Evolutionary conservation across 2,888 invertebrate species (phyloP).

Genomic region (Ctena decussata): DNA sequence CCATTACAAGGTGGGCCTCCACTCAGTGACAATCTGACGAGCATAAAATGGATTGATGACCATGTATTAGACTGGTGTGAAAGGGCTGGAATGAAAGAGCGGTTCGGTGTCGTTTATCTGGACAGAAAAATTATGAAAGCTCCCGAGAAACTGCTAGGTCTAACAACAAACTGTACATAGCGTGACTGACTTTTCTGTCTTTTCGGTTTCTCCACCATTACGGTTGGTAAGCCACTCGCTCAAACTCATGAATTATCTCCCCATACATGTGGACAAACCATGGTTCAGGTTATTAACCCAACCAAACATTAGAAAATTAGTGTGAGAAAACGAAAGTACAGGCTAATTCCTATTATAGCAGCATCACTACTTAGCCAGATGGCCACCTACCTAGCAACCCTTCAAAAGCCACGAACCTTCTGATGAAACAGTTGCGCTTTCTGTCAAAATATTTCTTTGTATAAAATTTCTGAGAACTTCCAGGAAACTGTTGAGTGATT

Average conservation of each 20-base stretch:
- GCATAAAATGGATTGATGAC: too few species aligned
- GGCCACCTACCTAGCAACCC: not conserved
- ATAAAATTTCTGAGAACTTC: constrained; percentile 4
- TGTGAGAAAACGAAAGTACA: too few species aligned
- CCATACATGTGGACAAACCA: too few species aligned
- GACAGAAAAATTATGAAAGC: not conserved
- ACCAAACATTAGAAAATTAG: too few species aligned
- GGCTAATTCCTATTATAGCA: too few species aligned
- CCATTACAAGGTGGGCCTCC: too few species aligned
- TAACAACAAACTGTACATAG: too few species aligned
- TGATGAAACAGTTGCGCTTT: not conserved
- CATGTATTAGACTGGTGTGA: not conserved
- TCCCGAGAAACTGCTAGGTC: not conserved
- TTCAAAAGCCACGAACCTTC: not conserved
- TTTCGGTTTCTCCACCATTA: not conserved
- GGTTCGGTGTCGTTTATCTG: not conserved
- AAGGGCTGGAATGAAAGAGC: not conserved
- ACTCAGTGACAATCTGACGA: too few species aligned
- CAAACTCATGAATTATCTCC: too few species aligned
- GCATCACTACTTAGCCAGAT: too few species aligned
- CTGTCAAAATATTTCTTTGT: constrained; percentile 4
- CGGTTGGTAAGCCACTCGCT: not conserved
- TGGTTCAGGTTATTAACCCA: too few species aligned
- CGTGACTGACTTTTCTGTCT: too few species aligned
- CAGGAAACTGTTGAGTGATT: not conserved